These are phyloP conservation scores for Lucilia sericata DNA, from an alignment of 1,140 invertebrate genomes.

Conservation along the genomic window DNA sequence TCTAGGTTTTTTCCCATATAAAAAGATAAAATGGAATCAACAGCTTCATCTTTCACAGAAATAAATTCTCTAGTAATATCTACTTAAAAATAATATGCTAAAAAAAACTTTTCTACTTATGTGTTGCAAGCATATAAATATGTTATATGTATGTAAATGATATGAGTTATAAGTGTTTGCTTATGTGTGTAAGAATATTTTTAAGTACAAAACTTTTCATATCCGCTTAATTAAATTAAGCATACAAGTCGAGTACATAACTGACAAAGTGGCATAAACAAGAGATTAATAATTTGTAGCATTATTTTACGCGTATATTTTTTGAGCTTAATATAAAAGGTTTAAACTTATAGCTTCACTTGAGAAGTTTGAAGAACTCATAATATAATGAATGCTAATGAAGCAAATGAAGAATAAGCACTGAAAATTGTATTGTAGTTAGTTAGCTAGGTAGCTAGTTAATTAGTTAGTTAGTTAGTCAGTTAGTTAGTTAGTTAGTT, in stretches of 20 bases:
- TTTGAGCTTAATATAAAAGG: background rate
- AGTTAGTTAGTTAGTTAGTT: too few species aligned
- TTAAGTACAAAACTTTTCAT: constrained; percentile 45
- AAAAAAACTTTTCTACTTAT: background rate
- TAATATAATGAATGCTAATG: constrained; percentile 17
- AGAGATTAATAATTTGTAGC: constrained; percentile 48
- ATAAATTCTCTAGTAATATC: background rate
- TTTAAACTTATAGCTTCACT: background rate
- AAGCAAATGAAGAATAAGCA: constrained; percentile 2
- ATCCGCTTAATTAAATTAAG: constrained; percentile 49
- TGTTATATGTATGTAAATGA: too few species aligned
- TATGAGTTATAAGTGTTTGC: background rate
- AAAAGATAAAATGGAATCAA: background rate
- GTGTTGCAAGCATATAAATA: background rate
- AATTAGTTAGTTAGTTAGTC: too few species aligned
- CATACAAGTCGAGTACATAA: background rate
- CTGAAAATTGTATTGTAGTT: too few species aligned
- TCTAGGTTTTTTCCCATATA: background rate
- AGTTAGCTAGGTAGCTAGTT: too few species aligned
- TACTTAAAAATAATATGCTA: background rate
- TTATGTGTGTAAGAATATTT: background rate
- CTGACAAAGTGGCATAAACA: constrained; percentile 48
- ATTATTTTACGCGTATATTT: constrained; percentile 43
- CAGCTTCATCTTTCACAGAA: background rate
- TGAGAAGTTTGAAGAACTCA: constrained; percentile 32